Percentiles rank a stretch among this genome's conserved stretches.
Conservation (phyloP, 2,888 invertebrate genomes). For the Mesoligia furuncula region DNA sequence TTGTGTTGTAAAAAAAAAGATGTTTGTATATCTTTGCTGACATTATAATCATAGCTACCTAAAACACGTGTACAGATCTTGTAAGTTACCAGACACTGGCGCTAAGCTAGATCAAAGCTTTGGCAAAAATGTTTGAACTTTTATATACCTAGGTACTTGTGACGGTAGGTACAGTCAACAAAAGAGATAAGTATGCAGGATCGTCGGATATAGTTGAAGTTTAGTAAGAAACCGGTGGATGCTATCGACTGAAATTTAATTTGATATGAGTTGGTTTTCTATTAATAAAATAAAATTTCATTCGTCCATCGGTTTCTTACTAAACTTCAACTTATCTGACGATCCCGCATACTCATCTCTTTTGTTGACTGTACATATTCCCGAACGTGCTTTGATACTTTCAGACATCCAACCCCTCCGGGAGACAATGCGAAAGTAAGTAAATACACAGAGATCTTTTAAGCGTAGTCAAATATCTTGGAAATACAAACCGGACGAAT, state of each 20-base stretch:
- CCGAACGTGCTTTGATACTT: constrained; percentile 27
- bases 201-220: too few species aligned
- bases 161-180: neutral
- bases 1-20: neutral
- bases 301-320: too few species aligned
- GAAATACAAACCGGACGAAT: constrained; percentile 27
- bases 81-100: neutral
- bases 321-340: too few species aligned
- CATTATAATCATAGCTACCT: neutral
- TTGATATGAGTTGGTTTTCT: too few species aligned
- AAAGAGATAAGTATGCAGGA: too few species aligned
- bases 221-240: too few species aligned
- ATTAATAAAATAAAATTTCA: too few species aligned
- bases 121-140: neutral
- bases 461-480: constrained; percentile 44
- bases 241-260: too few species aligned
- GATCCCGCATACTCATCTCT: too few species aligned
- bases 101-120: neutral
- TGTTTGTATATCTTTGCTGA: too few species aligned
- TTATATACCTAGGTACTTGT: neutral
- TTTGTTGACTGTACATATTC: neutral
- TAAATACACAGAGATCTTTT: constrained; percentile 34
- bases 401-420: constrained; percentile 18
- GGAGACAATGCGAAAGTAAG: constrained; percentile 26
- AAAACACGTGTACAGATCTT: neutral